Base-by-base conservation (phyloP, 2,797 vertebrate species). In the Sebastes flavidus region DNA sequence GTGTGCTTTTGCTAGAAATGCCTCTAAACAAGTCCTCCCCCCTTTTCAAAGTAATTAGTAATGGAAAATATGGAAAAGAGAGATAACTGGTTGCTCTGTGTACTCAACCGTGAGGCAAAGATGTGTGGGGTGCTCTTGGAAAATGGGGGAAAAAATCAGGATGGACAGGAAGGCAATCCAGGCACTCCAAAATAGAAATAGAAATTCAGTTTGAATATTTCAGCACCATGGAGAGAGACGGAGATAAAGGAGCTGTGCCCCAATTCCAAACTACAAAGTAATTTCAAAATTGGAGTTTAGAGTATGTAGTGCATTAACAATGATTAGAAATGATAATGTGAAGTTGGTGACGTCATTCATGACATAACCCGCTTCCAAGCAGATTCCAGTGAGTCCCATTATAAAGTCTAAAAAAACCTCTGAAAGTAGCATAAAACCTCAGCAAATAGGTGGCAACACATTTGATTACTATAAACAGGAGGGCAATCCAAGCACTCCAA, bases 161-260 rank as follows among this genome's bases (percentile, higher is more conserved):
- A 49, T 49, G 7, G 46, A 49, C 18, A 20, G 46, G 8, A 49
- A 49, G 46, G 46, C 18, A 49, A 49, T 0, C 16, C 2, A 49
- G 46, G 18, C 46, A 49, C 18, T 49, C 46, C 46, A 49, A 49
- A 49, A 49, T 49, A 54, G 58, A 46, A 3, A 46, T 46, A 55
- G 13, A 75, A 62, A 80, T 65, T 60, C 56, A 12, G 49, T 68
- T 58, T 86, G 69, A 92, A 90, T 89, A 82, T 90, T 90, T 90
- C 74, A 88, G 54, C 65, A 83, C 65, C 29, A 8, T 1, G 14
- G 69, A 82, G 79, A 71, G 77, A 80, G 68, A 55, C 46, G 62
- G 18, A 75, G 62, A 75, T 79, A 58, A 77, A 81, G 67, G 32
- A 83, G 84, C 65, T 49, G 55, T 54, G 83, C 52, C 71, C 81